Evolutionary conservation across 2,113 vertebrate species (phyloP).

Genomic region (Oreochromis tanganicae): DNA sequence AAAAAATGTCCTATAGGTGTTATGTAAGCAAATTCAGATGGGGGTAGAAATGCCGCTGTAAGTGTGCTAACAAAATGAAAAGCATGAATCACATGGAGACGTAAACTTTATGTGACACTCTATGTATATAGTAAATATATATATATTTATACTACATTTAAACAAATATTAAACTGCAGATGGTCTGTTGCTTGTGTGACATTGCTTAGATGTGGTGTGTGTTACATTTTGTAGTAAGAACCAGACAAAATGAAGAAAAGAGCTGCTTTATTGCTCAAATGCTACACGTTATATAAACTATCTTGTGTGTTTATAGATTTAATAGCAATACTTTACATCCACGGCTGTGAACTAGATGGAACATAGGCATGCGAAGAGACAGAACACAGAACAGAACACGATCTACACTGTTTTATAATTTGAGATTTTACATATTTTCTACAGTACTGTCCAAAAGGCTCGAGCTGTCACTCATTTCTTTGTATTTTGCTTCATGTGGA

Average conservation of each 20-base stretch:
- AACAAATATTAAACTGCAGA: background rate
- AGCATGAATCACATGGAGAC: background rate
- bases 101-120: background rate
- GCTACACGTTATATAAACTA: background rate
- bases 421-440: background rate
- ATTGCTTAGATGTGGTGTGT: background rate
- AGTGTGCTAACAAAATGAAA: background rate
- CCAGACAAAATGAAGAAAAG: background rate
- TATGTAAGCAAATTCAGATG: background rate
- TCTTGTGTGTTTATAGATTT: background rate
- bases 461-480: background rate
- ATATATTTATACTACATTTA: background rate
- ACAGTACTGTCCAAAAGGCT: rapidly evolving
- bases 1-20: background rate
- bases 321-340: background rate
- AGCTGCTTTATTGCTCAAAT: background rate
- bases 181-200: background rate
- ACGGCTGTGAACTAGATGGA: background rate
- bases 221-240: background rate
- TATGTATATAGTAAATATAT: background rate
- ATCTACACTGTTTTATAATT: background rate
- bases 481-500: background rate
- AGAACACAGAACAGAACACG: background rate
- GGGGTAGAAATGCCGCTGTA: background rate
- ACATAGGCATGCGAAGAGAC: background rate